Evolutionary conservation across 92 coral and sea anemone genomes (phyloP).

Genomic region (Galaxea fascicularis): DNA sequence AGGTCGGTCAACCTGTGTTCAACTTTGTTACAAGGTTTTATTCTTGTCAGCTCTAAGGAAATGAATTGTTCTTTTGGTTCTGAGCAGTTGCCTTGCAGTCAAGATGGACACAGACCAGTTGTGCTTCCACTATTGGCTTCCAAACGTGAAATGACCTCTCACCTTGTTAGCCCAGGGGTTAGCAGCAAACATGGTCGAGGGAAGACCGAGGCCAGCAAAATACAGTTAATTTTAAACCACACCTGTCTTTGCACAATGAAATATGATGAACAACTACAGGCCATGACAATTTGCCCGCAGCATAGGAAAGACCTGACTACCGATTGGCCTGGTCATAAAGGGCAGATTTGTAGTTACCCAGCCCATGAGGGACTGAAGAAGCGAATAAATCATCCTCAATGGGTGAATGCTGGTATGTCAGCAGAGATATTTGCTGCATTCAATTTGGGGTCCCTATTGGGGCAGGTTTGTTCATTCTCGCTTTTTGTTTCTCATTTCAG

Average conservation of each 20-base stretch:
- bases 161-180: slow-evolving; percentile 44
- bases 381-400: slow-evolving; percentile 26
- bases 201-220: slow-evolving; percentile 23
- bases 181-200: slow-evolving; percentile 45
- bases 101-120: slow-evolving; percentile 1
- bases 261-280: slow-evolving; percentile 22
- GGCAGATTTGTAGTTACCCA: slow-evolving; percentile 45
- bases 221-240: slow-evolving; percentile 13
- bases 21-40: neutral
- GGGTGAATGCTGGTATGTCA: slow-evolving; percentile 43
- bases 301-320: slow-evolving; percentile 35
- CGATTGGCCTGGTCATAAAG: slow-evolving; percentile 48
- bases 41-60: neutral
- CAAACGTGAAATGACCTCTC: slow-evolving; percentile 37
- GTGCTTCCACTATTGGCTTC: slow-evolving; percentile 36
- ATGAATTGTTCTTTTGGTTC: slow-evolving; percentile 46
- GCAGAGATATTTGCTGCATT: slow-evolving; percentile 38
- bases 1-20: neutral
- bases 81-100: slow-evolving; percentile 28
- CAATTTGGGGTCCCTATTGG: slow-evolving; percentile 20
- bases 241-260: slow-evolving; percentile 21
- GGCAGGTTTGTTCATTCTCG: neutral
- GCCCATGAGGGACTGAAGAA: slow-evolving; percentile 24
- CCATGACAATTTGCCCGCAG: slow-evolving; percentile 44
- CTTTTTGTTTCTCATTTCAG: neutral